Base-by-base conservation (phyloP, 2,797 vertebrate species). In the Antennarius maculatus region DNA sequence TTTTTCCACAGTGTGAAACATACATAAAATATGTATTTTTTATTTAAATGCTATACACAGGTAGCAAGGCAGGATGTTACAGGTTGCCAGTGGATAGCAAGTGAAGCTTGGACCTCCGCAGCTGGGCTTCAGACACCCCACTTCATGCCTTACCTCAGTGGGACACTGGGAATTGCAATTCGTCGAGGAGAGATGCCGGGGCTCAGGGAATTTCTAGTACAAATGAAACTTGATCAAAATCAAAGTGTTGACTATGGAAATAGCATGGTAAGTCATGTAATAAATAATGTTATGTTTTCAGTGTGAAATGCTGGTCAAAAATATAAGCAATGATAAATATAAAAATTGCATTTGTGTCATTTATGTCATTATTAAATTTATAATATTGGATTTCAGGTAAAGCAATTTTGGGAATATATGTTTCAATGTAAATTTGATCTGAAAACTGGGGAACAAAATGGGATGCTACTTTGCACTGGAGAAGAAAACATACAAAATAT, bases 141-240 rank as follows among this genome's bases (percentile, higher is more conserved):
- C 13, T 17, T 85, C 16, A 80, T 82, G 73, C 79, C 80, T 0
- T 84, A 80, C 54, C 55, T 89, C n/a, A 47, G 69, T 0, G 71
- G 89, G 6, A 88, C 85, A 1, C 61, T 91, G 55, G 89, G 88
- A 9, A 86, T 89, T 6, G 76, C 91, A 11, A 91, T 93, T 28
- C 80, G 88, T 4, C 77, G 87, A 15, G 91, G 89, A 46, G 86
- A 91, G 71, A 90, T 92, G 29, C 61, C 79, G 6, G 88, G 88
- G 1, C 85, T 92, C 28, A 52, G 14, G 9, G 74, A 91, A 1
- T 92, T 69, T 29, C 49, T 92, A 10, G 45, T 81, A 15, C 28
- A 11, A 54, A 42, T 83, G 47, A 69, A 12, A 3, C 89, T 85
- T 28, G 51, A 77, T 7, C 54, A 37, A 29, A 9, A 68, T 23